A percentile compares a stretch with the other conserved stretches of the same genome.
Evolutionary conservation across 1,140 invertebrate genomes (phyloP).

Genomic region (Drosophila parabipectinata): DNA sequence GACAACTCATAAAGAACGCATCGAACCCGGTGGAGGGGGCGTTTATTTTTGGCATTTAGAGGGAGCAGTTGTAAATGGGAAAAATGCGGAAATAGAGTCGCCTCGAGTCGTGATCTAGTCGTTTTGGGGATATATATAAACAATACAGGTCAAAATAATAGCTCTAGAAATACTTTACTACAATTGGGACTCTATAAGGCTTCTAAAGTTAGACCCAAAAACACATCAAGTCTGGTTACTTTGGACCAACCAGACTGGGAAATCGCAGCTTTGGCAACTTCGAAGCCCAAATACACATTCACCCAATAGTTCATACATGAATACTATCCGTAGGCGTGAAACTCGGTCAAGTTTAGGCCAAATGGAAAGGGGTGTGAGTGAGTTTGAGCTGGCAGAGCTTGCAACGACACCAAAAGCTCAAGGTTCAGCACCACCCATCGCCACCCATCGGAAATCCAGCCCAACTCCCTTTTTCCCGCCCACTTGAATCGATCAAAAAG

Average conservation of each 20-base stretch:
- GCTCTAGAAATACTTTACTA: neutral
- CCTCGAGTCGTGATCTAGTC: constrained; percentile 23
- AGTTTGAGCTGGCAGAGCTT: constrained; percentile 14
- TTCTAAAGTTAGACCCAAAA: constrained; percentile 30
- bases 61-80: constrained; percentile 37
- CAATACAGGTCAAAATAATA: neutral
- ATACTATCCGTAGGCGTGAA: constrained; percentile 30
- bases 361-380: constrained; percentile 14
- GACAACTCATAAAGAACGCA: constrained; percentile 52
- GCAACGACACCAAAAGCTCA: constrained; percentile 38
- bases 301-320: neutral
- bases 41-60: constrained; percentile 48
- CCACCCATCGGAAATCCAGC: constrained; percentile 2
- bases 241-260: constrained; percentile 1
- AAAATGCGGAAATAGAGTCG: constrained; percentile 43
- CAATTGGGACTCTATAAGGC: too few relatives aligned
- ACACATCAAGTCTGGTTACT: neutral
- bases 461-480: constrained; percentile 18
- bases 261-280: constrained; percentile 23
- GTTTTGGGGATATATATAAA: constrained; percentile 9
- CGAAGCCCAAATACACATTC: constrained; percentile 3
- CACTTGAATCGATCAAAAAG: constrained; percentile 26
- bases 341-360: constrained; percentile 58
- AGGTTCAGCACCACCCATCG: constrained; percentile 29
- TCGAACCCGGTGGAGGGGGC: constrained; percentile 17